Base-by-base conservation (phyloP, 2,888 invertebrate genomes). In the Caenorhabditis sp. region DNA sequence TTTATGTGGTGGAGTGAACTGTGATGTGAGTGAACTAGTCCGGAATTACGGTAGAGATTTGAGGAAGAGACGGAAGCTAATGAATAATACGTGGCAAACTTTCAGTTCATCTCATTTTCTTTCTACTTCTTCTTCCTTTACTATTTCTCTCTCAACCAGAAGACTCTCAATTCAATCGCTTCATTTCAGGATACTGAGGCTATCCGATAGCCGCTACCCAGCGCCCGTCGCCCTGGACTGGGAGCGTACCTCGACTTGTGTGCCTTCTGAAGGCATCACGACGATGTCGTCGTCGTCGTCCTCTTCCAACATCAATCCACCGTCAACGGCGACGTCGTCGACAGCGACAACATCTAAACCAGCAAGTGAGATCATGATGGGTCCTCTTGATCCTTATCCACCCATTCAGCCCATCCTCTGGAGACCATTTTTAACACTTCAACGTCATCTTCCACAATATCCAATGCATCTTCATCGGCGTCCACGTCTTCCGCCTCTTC, bases 211-310 rank as follows among this genome's bases (percentile, higher is more conserved):
- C 63, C 72, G 72, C 72, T 72, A 24, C 63, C 55, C 70, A 8
- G 30, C 35, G n/a, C 37, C 26, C 45, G n/a, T 39, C 61, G 37
- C 13, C 22, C 53, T 71, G 63, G 63, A 63, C 39, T 48, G 63
- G 72, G 63, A 72, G 72, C 63, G 71, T 72, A 62, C 72, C 63
- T 72, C 72, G 50, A 72, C 72, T 72, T 63, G 72, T 50, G 43
- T 43, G 72, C 58, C 72, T 72, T 72, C 52, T 52, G 61, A 72
- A 63, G 72, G 72, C 72, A 56, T 5, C 55, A 56, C 58, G 72
- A 24, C 58, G 50, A 48, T 62, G 56, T 46, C 56, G 53, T 39
- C 50, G 53, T 22, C 53, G 50, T 56, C 63, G 53, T 46, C 70
- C n/a, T n/a, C n/a, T n/a, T n/a, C n/a, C n/a, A n/a, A n/a, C n/a